Evolutionary conservation across 2,797 vertebrate species (phyloP).

Genomic region (Tokudaia tokunoshimensis): DNA sequence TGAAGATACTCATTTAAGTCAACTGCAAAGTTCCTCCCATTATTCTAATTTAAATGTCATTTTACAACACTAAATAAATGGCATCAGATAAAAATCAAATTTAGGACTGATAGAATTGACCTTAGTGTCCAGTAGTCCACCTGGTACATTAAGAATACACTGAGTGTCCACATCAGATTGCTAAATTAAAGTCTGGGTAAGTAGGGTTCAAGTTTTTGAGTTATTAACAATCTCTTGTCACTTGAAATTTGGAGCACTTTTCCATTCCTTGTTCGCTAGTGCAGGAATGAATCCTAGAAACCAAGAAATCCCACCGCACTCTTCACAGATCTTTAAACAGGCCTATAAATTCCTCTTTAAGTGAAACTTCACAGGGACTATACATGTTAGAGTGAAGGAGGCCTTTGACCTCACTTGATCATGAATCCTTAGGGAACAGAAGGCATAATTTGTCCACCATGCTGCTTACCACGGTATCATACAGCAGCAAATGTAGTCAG

Average conservation of each 20-base stretch:
- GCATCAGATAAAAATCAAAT: conserved; percentile 39
- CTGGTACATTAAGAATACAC: not conserved
- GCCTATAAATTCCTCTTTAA: not conserved
- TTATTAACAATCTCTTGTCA: conserved; percentile 33
- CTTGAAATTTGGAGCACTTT: conserved; percentile 10
- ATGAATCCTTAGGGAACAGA: conserved; percentile 17
- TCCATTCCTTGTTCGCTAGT: not conserved
- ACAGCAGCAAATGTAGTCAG: not conserved
- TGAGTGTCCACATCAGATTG: not conserved
- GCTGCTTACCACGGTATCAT: not conserved
- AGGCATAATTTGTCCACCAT: not conserved
- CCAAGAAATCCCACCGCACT: not conserved
- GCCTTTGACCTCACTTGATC: not conserved
- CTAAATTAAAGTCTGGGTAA: conserved; percentile 61
- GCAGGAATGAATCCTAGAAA: not conserved
- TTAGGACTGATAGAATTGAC: conserved; percentile 18
- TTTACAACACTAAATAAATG: conserved; percentile 5
- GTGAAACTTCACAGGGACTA: not conserved
- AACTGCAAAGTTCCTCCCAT: conserved; percentile 7
- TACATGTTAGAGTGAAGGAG: not conserved
- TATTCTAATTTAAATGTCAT: conserved; percentile 47
- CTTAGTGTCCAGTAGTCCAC: not conserved
- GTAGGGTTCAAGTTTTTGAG: not conserved
- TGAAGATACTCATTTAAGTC: conserved; percentile 27
- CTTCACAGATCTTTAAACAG: conserved; percentile 28